A percentile compares a stretch with the other conserved stretches of the same genome.
Conservation (phyloP, 2,888 invertebrate species). For the Suillia variegata region DNA sequence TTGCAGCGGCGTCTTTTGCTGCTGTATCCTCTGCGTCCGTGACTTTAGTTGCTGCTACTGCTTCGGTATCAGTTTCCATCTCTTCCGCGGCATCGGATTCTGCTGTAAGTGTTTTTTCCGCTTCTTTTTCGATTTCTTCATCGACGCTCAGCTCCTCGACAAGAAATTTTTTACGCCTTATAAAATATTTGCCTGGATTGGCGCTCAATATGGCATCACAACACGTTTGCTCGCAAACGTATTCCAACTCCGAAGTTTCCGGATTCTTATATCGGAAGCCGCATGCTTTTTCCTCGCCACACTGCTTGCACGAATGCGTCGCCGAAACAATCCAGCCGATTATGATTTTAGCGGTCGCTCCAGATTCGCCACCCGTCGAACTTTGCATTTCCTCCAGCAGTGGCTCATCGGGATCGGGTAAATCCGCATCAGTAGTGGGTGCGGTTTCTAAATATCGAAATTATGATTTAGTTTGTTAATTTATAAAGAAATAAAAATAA, state of each 20-base stretch:
- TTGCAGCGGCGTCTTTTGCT: slow-evolving; percentile 18
- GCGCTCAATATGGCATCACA: slow-evolving; percentile 65
- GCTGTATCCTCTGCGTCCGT: neutral
- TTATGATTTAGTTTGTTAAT: neutral
- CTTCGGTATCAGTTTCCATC: neutral
- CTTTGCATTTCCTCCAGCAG: slow-evolving; percentile 60
- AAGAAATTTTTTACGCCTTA: slow-evolving; percentile 64
- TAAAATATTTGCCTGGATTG: slow-evolving; percentile 65
- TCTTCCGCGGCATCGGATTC: slow-evolving; percentile 4
- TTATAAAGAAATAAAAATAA: neutral
- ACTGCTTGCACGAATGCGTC: slow-evolving; percentile 48
- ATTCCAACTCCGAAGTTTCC: slow-evolving; percentile 63
- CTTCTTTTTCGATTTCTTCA: too few species aligned
- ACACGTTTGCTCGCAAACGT: slow-evolving; percentile 64
- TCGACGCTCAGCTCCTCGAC: slow-evolving; percentile 60
- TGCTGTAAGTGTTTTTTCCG: neutral
- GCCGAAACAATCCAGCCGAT: slow-evolving; percentile 54
- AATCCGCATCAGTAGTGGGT: slow-evolving; percentile 37
- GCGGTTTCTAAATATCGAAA: slow-evolving; percentile 66
- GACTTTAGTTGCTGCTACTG: neutral
- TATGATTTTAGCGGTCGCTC: slow-evolving; percentile 50
- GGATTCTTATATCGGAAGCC: slow-evolving; percentile 55
- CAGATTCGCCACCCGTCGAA: slow-evolving; percentile 48
- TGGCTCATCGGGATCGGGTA: slow-evolving; percentile 48
- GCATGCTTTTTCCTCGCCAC: slow-evolving; percentile 49